Base-by-base conservation (phyloP, 2,113 vertebrate species). In the Gasterosteus nipponicus region DNA sequence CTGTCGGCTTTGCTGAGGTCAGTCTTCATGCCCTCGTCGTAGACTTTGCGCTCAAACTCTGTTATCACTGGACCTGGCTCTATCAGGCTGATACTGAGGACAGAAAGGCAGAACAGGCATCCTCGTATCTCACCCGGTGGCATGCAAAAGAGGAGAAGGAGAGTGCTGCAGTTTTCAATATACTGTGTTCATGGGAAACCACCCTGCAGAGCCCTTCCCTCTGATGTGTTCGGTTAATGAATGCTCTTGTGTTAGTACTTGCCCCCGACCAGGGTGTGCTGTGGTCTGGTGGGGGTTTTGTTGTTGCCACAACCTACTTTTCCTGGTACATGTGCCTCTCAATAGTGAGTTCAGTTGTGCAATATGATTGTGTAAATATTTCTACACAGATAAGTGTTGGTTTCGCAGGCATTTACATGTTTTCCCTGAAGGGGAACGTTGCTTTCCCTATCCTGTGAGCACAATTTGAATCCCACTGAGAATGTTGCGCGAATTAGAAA, bases 41-140 rank as follows among this genome's bases (percentile, higher is more conserved):
- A 96, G 18, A 95, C 93, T 86, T 97, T 97, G 62, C 82, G 92
- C 90, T 97, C 95, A 93, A 96, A 96, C 83, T 96, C 95, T 68
- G 94, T 95, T 75, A 96, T 66, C 59, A 96, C 95, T 0, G 94
- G 95, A 5, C 95, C 95, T 7, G 96, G 95, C 84, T 96, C 94
- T 75, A 96, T 95, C 57, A 96, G 89, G 77, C 87, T 96, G 87
- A 96, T 92, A 58, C 95, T 95, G 65, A 75, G 39, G 42, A 46
- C 56, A 49, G 42, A 47, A 47, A 11, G 0, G 46, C 7, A 76
- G 4, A 2, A 18, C 18, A 35, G 18, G 16, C 5, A 57, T 18
- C 10, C 22, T 35, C 22, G 57, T 11, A 62, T 49, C 19, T 2
- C 31, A 35, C 10, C 2, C 8, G 5, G 12, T 22, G 53, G 8